Evolutionary conservation across 2,888 invertebrate species (phyloP).

Genomic region (Erebia epiphron): DNA sequence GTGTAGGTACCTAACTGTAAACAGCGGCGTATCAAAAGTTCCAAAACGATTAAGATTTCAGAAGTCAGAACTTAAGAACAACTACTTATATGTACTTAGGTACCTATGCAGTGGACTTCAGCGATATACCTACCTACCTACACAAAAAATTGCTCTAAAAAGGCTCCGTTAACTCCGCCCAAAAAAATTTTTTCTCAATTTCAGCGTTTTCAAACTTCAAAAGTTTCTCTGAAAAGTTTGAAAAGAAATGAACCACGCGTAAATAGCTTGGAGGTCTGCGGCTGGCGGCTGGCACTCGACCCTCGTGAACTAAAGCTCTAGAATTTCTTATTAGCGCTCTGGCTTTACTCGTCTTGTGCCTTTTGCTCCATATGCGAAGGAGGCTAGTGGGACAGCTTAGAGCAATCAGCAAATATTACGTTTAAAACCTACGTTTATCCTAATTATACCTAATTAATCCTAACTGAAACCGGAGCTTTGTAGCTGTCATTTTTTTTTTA

Average conservation of each 20-base stretch:
- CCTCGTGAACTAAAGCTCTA: conserved; percentile 14
- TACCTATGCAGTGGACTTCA: no score
- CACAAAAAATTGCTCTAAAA: not conserved
- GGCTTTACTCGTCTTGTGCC: conserved; percentile 1
- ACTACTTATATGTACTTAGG: no score
- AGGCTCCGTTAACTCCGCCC: not conserved
- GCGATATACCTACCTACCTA: no score
- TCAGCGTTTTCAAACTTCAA: not conserved
- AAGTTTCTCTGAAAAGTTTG: conserved; percentile 3
- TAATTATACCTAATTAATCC: no score
- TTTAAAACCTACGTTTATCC: not conserved
- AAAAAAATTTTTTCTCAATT: not conserved
- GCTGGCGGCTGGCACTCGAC: conserved; percentile 19
- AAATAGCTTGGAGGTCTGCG: not conserved
- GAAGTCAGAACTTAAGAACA: no score
- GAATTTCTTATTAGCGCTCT: conserved; percentile 20
- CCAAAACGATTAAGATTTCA: no score
- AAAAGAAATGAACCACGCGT: not conserved
- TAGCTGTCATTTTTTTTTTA: no score
- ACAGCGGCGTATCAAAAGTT: no score
- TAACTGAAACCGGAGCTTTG: not conserved
- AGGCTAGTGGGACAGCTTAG: conserved; percentile 7
- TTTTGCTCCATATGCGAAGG: conserved; percentile 1
- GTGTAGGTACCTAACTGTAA: no score
- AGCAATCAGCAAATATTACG: not conserved